Percentiles rank a stretch among this genome's conserved stretches.
Evolutionary conservation across 64 coral and sea anemone genomes (phyloP).

Genomic region (Catalaphyllia jardinei): DNA sequence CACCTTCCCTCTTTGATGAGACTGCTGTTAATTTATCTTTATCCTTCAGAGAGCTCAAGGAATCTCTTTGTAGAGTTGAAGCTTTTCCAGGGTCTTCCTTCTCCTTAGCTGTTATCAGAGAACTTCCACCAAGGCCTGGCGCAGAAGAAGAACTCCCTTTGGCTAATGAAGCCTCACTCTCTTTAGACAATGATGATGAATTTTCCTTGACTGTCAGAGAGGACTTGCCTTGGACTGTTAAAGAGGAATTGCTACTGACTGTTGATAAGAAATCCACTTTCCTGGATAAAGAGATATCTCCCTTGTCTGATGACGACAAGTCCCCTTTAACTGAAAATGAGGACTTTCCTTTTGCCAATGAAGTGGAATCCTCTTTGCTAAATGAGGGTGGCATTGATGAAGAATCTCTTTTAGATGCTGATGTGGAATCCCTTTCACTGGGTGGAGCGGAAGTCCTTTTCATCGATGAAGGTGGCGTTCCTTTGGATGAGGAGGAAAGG

Average conservation of each 20-base stretch:
- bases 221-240: too few species aligned
- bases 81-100: background rate
- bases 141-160: background rate
- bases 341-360: background rate
- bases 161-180: too few species aligned
- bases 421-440: background rate
- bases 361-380: background rate
- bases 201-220: too few species aligned
- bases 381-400: background rate
- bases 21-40: background rate
- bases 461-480: background rate
- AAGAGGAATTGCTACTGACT: background rate
- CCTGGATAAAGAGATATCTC: background rate
- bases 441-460: background rate
- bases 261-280: background rate
- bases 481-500: too few species aligned
- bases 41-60: background rate
- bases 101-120: background rate
- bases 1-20: background rate
- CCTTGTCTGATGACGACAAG: background rate
- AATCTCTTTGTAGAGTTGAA: background rate
- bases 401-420: background rate
- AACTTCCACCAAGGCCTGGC: background rate
- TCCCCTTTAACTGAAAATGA: background rate
- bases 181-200: too few species aligned